phyloP scores from a whole-genome alignment of 2,888 invertebrate genomes.

The Thymelicus lineola region DNA sequence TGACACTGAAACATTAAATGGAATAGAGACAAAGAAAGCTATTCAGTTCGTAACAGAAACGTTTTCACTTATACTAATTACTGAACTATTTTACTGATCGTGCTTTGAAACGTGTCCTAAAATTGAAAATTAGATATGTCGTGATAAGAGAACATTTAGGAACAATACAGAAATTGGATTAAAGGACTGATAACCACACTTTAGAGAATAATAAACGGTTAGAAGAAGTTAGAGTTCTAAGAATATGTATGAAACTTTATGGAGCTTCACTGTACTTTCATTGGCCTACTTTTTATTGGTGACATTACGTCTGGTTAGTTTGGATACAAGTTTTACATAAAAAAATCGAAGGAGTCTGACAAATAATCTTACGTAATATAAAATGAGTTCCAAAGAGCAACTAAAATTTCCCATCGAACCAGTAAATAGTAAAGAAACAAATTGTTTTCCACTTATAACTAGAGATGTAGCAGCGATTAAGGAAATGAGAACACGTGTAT shows the following conservation, averaged over 20 bases:
- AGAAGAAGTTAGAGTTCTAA: not conserved
- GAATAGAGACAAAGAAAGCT: slow-evolving; percentile 20
- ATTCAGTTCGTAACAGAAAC: slow-evolving; percentile 19
- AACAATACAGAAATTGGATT: slow-evolving; percentile 1
- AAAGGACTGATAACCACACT: not conserved
- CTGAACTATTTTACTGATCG: not conserved
- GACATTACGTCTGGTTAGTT: too few relatives aligned
- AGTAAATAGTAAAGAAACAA: not conserved
- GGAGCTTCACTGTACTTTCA: too few relatives aligned
- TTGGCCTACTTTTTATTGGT: too few relatives aligned
- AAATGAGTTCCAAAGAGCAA: too few relatives aligned
- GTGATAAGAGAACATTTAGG: slow-evolving; percentile 3
- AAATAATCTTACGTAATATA: too few relatives aligned
- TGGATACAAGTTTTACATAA: too few relatives aligned
- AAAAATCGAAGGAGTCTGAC: too few relatives aligned
- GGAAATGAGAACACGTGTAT: slow-evolving; percentile 31
- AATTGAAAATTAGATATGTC: slow-evolving; percentile 1
- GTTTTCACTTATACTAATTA: slow-evolving; percentile 28
- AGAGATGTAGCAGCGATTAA: slow-evolving; percentile 19
- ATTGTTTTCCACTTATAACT: not conserved
- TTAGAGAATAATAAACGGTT: not conserved
- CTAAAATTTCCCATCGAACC: not conserved
- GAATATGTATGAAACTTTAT: too few relatives aligned
- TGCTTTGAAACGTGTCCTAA: not conserved
- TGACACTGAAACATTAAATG: slow-evolving; percentile 26